Evolutionary conservation across 2,888 invertebrate genomes (phyloP), one percentile per base, ranked within the genome.

Genomic region (Nesidiocoris tenuis): DNA sequence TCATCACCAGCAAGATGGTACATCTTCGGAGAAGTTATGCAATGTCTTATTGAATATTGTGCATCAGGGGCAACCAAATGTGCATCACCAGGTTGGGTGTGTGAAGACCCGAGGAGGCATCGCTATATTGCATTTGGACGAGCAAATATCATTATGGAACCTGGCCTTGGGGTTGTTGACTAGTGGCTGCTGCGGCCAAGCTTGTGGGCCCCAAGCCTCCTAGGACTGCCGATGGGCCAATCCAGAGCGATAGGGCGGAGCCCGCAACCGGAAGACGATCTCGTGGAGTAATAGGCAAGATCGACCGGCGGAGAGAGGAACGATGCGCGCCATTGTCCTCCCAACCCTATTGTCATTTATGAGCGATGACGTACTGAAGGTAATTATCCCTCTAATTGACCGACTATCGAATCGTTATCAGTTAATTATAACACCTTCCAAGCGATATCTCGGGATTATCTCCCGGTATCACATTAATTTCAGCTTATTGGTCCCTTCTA

Each of bases 331-430:
- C 56, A 67, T 67, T 70, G 59, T 70, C 16, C 72, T 39, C 67
- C 21, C 72, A 39, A 39, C 54, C 63, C 61, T 23, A 72, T 72
- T 72, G 72, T 72, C 39, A 72, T 25, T 61, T 61, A n/a, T n/a
- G n/a, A n/a, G n/a, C 63, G 9, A 7, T 12, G 12, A 3, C 39
- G 39, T 39, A 61, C 72, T 39, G 61, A 72, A 72, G 61, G 24
- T 72, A 72, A 72, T 72, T 72, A 72, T 72, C 72, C 61, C 61
- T 61, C 72, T 72, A 72, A 72, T 72, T 72, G 72, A 61, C 24
- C 61, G 39, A 25, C 61, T 72, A 72, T 72, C 61, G 72, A 72
- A 72, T 72, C 22, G 61, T 72, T 61, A 72, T 72, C 72, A 72
- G 72, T 72, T 61, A 72, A 72, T 72, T 72, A 72, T 61, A 63